phyloP scores from a whole-genome alignment of 2,888 invertebrate species.

The Sphecodes monilicornis region DNA sequence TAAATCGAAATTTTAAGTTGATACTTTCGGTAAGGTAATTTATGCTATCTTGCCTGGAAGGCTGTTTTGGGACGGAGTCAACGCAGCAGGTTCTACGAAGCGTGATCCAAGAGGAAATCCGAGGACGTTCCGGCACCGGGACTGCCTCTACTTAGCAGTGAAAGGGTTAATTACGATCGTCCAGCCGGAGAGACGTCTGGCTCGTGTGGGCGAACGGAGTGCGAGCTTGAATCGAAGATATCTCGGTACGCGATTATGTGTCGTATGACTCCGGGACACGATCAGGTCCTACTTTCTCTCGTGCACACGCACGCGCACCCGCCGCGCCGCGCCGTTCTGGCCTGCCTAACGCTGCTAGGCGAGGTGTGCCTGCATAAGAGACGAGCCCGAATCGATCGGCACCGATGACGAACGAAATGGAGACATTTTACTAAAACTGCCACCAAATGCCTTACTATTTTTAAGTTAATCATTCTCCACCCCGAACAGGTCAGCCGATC shows the following conservation, averaged over 20 bases:
- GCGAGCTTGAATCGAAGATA: conserved; percentile 65
- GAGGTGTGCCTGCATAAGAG: conserved; percentile 66
- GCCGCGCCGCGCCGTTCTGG: conserved; percentile 17
- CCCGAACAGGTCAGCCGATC: not conserved
- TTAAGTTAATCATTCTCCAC: not conserved
- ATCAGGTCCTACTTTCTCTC: conserved; percentile 72
- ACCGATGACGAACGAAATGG: not conserved
- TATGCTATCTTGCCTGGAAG: not conserved
- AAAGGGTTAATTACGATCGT: conserved; percentile 71
- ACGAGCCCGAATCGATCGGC: conserved; percentile 62
- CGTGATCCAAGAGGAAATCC: conserved; percentile 4
- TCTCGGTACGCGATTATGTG: conserved; percentile 58
- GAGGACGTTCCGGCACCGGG: conserved; percentile 27
- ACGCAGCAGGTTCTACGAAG: not conserved
- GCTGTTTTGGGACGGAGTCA: not conserved
- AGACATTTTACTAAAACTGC: not conserved
- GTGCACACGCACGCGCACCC: conserved; percentile 46
- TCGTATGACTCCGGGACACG: conserved; percentile 40
- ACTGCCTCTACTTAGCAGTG: conserved; percentile 63
- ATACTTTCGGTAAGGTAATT: too few species aligned
- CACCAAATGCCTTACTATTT: not conserved
- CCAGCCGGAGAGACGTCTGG: conserved; percentile 48
- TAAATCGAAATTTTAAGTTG: not conserved
- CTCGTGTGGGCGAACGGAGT: conserved; percentile 66
- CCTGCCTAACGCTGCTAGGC: conserved; percentile 54